Evolutionary conservation across 2,113 vertebrate genomes (phyloP), one percentile per base, ranked within the genome.

Genomic region (Caretta caretta): DNA sequence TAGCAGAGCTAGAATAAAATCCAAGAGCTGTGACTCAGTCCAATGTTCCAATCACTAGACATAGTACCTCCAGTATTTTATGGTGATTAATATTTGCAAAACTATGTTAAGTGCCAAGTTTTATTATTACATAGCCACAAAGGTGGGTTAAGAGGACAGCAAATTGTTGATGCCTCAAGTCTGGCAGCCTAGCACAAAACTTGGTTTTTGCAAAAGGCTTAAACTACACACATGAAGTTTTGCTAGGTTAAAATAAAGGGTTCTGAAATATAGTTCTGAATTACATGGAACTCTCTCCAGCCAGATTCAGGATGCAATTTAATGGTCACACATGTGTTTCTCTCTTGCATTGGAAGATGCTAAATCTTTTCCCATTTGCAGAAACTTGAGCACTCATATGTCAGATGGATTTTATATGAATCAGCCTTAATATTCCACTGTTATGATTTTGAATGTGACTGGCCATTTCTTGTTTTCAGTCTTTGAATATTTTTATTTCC

Each of bases 51-150:
- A 24, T 25, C 42, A 25, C 10, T 6, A 48, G 42, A 48, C 13
- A 78, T 48, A 25, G 11, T 14, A 76, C 6, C 24, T 46, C 75
- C 75, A 42, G 25, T 48, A 78, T 48, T 78, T 25, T 78, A 48
- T 48, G 25, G 42, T 82, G 79, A 91, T 69, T 2, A 38, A 31
- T 27, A 0, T 1, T 17, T 76, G 1, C 42, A 91, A 0, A 92
- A 14, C 81, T n/a, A n/a, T 0, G 0, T 42, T 20, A 3, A 89
- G 35, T 19, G 57, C 57, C 2, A 49, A 2, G 65, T 59, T 42
- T 51, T 10, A 10, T 42, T 87, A 76, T 76, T 76, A 29, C 25
- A 62, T 57, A 16, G 62, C 10, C 49, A 85, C 78, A 57, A 7
- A 14, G 8, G 16, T 16, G 20, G 13, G 11, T 76, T 57, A 6